Evolutionary conservation across 1,140 invertebrate species (phyloP), one percentile per base, ranked within the genome.

Genomic region (Pseudomyrmex sp.): DNA sequence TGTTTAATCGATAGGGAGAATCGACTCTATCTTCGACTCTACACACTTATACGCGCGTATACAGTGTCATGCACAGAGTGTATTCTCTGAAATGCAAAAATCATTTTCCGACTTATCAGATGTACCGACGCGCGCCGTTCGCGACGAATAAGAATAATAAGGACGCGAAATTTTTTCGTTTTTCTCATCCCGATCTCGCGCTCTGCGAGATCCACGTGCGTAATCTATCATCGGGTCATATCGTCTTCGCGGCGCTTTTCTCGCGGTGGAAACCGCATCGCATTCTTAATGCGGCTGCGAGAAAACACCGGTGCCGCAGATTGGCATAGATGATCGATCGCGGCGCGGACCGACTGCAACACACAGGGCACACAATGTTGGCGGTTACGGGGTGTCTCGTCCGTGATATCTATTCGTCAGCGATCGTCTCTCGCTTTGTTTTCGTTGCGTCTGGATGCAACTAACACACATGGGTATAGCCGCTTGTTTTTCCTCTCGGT

Each of bases 331-430:
- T 61, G 76, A 80, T 80, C 66, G 66, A 80, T 66, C 48, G 13
- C 48, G 23, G 35, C 70, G 65, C 44, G 48, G 23, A 35, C 35
- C 20, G 35, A 62, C 62, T n/a, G 48, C 74, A n/a, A 77, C 35
- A 35, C 35, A 35, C 35, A 35, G 35, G 35, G 35, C 35, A 26
- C 44, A 56, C 50, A 63, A 59, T 56, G 63, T 70, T 68, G 77
- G 66, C 54, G 86, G 76, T 86, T 86, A 66, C 83, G 72, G 80
- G 73, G 80, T 88, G 83, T 88, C 82, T 80, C 65, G 82, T 70
- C 46, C 59, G 26, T 54, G 63, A 80, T 72, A 88, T 88, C 85
- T 88, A 84, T 88, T 87, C 85, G 52, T 58, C 63, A 54, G 58
- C 54, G 72, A 80, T 80, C 76, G 69, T 15, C 50, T 50, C 26